Evolutionary conservation across 2,888 invertebrate genomes (phyloP).

Genomic region (Tethea ocularis): DNA sequence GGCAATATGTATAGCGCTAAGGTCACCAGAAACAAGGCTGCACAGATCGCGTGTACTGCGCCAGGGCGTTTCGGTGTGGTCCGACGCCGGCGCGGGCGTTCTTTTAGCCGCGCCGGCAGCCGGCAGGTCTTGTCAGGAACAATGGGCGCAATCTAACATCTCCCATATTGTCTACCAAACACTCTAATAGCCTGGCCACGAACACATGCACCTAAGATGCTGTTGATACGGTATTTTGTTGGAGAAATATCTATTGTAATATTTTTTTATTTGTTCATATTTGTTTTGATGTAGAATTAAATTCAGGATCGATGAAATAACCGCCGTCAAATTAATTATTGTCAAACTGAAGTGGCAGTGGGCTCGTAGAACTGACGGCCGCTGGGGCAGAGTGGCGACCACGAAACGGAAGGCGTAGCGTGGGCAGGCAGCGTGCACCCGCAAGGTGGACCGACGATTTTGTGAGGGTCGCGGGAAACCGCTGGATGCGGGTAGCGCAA

Average conservation of each 20-base stretch:
- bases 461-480: too few relatives aligned
- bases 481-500: too few relatives aligned
- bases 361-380: too few relatives aligned
- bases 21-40: background rate
- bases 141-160: slow-evolving; percentile 68
- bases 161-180: slow-evolving; percentile 69
- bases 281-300: too few relatives aligned
- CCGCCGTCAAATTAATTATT: too few relatives aligned
- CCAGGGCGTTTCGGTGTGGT: slow-evolving; percentile 35
- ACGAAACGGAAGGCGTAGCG: too few relatives aligned
- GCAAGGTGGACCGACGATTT: too few relatives aligned
- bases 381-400: too few relatives aligned
- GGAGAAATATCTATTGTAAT: background rate
- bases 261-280: too few relatives aligned
- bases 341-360: too few relatives aligned
- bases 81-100: slow-evolving; percentile 31
- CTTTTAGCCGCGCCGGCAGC: slow-evolving; percentile 30
- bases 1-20: background rate
- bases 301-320: too few relatives aligned
- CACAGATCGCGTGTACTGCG: background rate
- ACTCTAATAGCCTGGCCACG: slow-evolving; percentile 55
- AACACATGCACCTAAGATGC: slow-evolving; percentile 12
- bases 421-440: too few relatives aligned
- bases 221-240: slow-evolving; percentile 12
- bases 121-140: slow-evolving; percentile 51